phyloP scores from a whole-genome alignment of 2,888 invertebrate genomes.

The Brenthis daphne region DNA sequence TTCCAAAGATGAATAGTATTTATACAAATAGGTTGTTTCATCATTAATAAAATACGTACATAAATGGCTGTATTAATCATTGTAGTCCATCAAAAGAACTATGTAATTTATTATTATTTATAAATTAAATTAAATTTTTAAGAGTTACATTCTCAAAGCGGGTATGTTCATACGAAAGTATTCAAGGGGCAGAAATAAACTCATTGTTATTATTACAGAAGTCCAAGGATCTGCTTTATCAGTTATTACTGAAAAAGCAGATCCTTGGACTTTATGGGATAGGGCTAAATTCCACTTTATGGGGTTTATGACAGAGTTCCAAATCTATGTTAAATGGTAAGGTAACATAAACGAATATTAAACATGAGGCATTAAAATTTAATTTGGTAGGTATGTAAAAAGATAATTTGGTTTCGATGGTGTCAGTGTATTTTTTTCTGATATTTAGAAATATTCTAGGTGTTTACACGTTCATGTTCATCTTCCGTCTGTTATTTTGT shows the following conservation, averaged over 20 bases:
- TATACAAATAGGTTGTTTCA: too few relatives aligned
- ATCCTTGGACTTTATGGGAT: too few relatives aligned
- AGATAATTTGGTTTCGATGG: slow-evolving; percentile 36
- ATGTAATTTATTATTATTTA: too few relatives aligned
- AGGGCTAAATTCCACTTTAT: slow-evolving; percentile 20
- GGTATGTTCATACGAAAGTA: neutral
- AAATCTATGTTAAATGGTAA: slow-evolving; percentile 12
- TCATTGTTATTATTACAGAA: slow-evolving; percentile 63
- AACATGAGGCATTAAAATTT: slow-evolving; percentile 26
- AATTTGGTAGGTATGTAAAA: slow-evolving; percentile 29
- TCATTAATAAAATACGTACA: too few relatives aligned
- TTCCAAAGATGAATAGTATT: too few relatives aligned
- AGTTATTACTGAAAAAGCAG: neutral
- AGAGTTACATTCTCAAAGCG: neutral
- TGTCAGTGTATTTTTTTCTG: slow-evolving; percentile 50
- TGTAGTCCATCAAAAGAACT: neutral
- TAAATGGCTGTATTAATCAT: neutral
- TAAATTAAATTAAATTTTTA: neutral
- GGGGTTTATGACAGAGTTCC: slow-evolving; percentile 35
- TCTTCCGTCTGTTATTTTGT: slow-evolving; percentile 51
- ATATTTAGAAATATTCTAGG: slow-evolving; percentile 35
- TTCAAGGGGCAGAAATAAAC: slow-evolving; percentile 34
- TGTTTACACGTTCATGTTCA: slow-evolving; percentile 49
- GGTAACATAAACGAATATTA: slow-evolving; percentile 27
- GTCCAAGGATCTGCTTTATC: slow-evolving; percentile 43